Base-by-base conservation (phyloP, 2,888 invertebrate genomes). In the Chirona hameri region DNA sequence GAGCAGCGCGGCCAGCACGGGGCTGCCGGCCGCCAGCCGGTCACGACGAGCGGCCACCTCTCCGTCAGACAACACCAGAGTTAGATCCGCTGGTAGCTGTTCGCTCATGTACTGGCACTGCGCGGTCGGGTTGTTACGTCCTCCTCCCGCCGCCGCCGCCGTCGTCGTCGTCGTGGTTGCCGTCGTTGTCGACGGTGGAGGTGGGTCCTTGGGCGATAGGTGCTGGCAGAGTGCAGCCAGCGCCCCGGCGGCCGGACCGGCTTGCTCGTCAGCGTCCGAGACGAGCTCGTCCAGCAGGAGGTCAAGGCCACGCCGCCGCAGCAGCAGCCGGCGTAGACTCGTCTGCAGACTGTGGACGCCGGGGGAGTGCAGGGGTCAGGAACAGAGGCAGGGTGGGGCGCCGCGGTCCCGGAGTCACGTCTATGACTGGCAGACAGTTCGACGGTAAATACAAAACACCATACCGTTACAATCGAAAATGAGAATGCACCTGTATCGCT, bases 1-100 rank as follows among this genome's bases (percentile, higher is more conserved):
- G n/a, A 80, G 80, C 27, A 80, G 80, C 18, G 80, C 80, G 52
- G 52, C 80, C 80, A 80, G 80, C 52, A 80, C 80, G 15, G 48
- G 52, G 1, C 80, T 27, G 52, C 52, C 80, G 80, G 80, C 80
- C 14, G 80, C 80, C 52, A 80, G 80, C 27, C 27, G 48, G 18
- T 14, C 52, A 15, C 80, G 52, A 3, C 52, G 52, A n/a, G 80
- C 80, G 14, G 52, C 7, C 52, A 80, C 80, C 52, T 55, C 52
- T 15, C 80, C 80, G 80, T 80, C 80, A 0, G n/a, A n/a, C 52
- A 80, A 27, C 48, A 80, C 80, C 52, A 80, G 80, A 14, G 80
- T 80, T 15, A 80, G n/a, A 29, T 80, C 80, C 1, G 5, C 0
- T 18, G 52, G n/a, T 15, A 10, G 27, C 80, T 14, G 27, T 4